phyloP scores from a whole-genome alignment of 2,888 invertebrate genomes.

The Noctua fimbriata region DNA sequence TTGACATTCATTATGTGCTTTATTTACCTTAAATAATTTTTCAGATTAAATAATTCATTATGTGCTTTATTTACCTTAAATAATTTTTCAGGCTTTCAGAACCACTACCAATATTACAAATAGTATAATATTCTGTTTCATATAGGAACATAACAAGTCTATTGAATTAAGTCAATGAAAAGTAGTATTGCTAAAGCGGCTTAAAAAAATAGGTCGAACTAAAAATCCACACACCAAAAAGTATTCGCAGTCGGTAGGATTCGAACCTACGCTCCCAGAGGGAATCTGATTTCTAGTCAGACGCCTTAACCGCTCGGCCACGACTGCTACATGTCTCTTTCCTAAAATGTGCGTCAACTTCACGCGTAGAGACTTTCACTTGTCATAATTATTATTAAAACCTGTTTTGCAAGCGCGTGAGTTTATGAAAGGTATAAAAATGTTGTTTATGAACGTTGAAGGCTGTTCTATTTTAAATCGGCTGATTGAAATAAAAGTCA shows the following conservation, averaged over 20 bases:
- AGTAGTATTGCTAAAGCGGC: no score
- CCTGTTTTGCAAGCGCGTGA: slow-evolving; percentile 39
- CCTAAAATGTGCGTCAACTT: background rate
- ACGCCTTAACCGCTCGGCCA: slow-evolving; percentile 97
- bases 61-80: background rate
- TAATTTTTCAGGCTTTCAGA: background rate
- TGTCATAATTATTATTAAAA: slow-evolving; percentile 27
- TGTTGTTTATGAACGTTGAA: slow-evolving; percentile 3
- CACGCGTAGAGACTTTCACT: slow-evolving; percentile 42
- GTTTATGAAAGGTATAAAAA: slow-evolving; percentile 41
- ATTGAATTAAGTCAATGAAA: background rate
- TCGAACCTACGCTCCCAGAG: slow-evolving; percentile 97
- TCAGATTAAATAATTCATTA: no score
- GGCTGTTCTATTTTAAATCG: slow-evolving; percentile 22
- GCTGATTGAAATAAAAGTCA: slow-evolving; percentile 1
- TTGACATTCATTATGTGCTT: background rate
- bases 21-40: background rate
- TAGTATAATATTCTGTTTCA: background rate
- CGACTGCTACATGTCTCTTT: slow-evolving; percentile 89
- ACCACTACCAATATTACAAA: background rate
- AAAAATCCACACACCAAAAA: slow-evolving; percentile 39
- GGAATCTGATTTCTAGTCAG: slow-evolving; percentile 97
- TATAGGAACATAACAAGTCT: background rate
- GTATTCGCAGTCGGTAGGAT: slow-evolving; percentile 94
- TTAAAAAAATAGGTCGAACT: slow-evolving; percentile 8